Evolutionary conservation across 2,113 vertebrate genomes (phyloP).

Genomic region (Chionomys nivalis): DNA sequence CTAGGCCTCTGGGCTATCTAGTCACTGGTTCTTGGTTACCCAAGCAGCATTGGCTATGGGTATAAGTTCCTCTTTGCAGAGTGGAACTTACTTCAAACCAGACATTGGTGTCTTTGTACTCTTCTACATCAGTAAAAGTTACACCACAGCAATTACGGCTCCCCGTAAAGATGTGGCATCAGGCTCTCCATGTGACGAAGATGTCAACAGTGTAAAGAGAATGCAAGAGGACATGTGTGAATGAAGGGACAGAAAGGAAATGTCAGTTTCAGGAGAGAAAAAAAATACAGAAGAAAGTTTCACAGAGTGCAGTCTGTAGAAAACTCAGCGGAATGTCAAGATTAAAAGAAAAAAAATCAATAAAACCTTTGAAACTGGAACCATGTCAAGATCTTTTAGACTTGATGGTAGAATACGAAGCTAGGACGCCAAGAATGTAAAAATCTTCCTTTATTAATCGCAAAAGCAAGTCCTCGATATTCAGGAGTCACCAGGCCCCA

Average conservation of each 20-base stretch:
- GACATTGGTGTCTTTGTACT: background rate
- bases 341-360: constrained; percentile 68
- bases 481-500: constrained; percentile 1
- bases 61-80: background rate
- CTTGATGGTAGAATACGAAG: constrained; percentile 69
- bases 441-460: constrained; percentile 61
- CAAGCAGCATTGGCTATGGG: background rate
- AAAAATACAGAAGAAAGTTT: constrained; percentile 58
- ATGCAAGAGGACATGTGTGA: constrained; percentile 49
- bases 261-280: constrained; percentile 24
- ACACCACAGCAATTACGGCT: constrained; percentile 44
- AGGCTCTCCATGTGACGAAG: background rate
- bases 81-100: background rate
- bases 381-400: constrained; percentile 54
- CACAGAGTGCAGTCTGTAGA: constrained; percentile 66
- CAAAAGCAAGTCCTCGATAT: constrained; percentile 73
- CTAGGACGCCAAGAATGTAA: constrained; percentile 66
- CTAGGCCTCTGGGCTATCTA: background rate
- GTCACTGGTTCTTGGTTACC: background rate
- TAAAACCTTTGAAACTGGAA: constrained; percentile 64
- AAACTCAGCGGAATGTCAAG: constrained; percentile 74
- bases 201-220: background rate
- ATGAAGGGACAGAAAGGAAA: constrained; percentile 60
- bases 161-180: constrained; percentile 31
- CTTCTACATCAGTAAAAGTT: constrained; percentile 17